Percentiles rank a stretch among this genome's conserved stretches.
These are phyloP conservation scores for Sapayoa aenigma DNA, from an alignment of 2,113 vertebrate species.

Conservation along the genomic window DNA sequence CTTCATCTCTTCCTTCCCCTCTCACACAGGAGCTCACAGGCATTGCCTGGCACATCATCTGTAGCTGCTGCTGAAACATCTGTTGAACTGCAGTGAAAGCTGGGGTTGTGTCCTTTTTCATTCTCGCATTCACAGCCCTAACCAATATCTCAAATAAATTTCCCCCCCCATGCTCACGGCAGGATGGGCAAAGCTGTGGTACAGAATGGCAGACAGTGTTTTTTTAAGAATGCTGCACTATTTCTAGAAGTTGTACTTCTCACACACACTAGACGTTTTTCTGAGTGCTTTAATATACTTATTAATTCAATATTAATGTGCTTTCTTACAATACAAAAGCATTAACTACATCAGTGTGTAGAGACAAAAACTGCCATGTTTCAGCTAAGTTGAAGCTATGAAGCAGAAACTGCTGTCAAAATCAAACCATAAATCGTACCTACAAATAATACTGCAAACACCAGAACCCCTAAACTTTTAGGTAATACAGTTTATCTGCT, in stretches of 20 bases:
- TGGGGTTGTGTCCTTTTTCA: background rate
- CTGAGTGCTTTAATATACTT: background rate
- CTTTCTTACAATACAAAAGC: background rate
- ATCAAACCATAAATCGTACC: background rate
- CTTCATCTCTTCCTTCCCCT: background rate
- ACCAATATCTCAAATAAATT: background rate
- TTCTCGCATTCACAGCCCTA: background rate
- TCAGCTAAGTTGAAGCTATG: background rate
- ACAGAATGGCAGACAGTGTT: background rate
- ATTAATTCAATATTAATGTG: background rate
- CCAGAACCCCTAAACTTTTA: background rate
- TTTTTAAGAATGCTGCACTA: background rate
- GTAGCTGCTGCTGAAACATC: background rate
- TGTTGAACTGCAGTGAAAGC: background rate
- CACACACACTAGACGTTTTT: background rate
- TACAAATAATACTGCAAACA: background rate
- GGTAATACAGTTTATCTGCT: background rate
- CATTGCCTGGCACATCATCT: background rate
- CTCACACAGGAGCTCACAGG: background rate
- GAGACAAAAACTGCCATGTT: background rate
- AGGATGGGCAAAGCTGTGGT: background rate
- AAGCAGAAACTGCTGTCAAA: background rate
- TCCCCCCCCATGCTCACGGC: accelerated
- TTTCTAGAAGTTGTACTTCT: background rate
- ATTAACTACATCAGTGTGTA: background rate